Evolutionary conservation across 1,140 invertebrate genomes (phyloP).

Genomic region (Drosophila bifasciata): DNA sequence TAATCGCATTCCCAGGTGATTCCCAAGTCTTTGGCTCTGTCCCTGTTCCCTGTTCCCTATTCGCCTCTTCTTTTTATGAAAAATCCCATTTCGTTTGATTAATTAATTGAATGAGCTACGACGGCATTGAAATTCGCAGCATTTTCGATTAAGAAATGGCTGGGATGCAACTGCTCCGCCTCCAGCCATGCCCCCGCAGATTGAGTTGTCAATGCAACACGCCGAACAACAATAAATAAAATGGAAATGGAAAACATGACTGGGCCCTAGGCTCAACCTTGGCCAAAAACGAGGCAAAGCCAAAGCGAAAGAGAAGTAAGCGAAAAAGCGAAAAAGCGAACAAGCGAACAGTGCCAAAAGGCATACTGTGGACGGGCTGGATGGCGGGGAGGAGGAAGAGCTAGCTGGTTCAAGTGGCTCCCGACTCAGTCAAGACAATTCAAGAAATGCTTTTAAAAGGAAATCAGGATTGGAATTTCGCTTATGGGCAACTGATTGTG

Average conservation of each 20-base stretch:
- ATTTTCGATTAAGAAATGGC: constrained; percentile 44
- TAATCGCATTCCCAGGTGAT: constrained; percentile 45
- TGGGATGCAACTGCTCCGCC: constrained; percentile 10
- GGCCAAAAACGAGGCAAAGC: constrained; percentile 7
- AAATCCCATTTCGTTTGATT: constrained; percentile 34
- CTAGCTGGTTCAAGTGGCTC: constrained; percentile 60
- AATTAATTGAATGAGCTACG: constrained; percentile 54
- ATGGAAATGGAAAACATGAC: constrained; percentile 36
- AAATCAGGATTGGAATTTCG: constrained; percentile 78
- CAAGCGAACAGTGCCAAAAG: constrained; percentile 12
- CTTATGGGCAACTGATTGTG: constrained; percentile 79
- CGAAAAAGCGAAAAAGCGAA: no score
- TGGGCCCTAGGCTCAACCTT: no score
- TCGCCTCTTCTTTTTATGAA: constrained; percentile 19
- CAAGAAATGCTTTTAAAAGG: constrained; percentile 78
- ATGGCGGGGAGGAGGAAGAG: constrained; percentile 1
- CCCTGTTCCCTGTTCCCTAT: not conserved
- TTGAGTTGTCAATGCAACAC: constrained; percentile 60
- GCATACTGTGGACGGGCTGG: not conserved
- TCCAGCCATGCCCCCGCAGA: constrained; percentile 1
- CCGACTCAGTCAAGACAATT: constrained; percentile 71
- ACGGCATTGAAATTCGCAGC: constrained; percentile 45
- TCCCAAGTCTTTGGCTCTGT: not conserved
- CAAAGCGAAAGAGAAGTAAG: constrained; percentile 17
- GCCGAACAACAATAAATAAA: constrained; percentile 71